Evolutionary conservation across 2,888 invertebrate genomes (phyloP), one percentile per base, ranked within the genome.

Genomic region (Atethmia centrago): DNA sequence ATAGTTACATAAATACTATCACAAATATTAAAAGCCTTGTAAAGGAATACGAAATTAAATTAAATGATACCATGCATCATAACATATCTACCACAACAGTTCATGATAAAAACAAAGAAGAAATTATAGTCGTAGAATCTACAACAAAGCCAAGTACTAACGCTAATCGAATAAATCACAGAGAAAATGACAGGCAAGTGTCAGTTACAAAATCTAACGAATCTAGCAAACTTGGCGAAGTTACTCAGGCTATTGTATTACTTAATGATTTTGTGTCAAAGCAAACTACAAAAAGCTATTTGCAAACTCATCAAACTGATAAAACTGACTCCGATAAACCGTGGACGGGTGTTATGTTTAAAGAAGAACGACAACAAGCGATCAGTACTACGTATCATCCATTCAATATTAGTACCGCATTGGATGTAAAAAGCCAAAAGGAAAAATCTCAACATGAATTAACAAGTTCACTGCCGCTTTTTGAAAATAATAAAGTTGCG

Each of bases 11-110:
- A 74, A 85, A 89, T 1, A 93, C 91, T 0, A 86, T 93, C 49
- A 82, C 82, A 2, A 91, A 90, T 84, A 90, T 94, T 45, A 91
- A 90, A 82, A 84, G 84, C 7, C 82, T 92, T 9, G 87, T 93
- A 2, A 88, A 91, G 77, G 71, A 90, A 28, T 93, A 92, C 63
- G 87, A 89, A 28, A 81, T 85, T 31, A 88, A 88, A 81, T 14
- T 87, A 19, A 71, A 84, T 47, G 51, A 42, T 62, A 67, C 82
- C 16, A 58, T 14, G 3, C 1, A 69, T 31, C 19, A 51, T 21
- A 70, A 70, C 10, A 12, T 21, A 42, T n/a, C 51, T 66, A 5
- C 3, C 0, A 56, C 12, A 14, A 45, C 16, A 58, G 1, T n/a
- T 45, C 10, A 55, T 53, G 10, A 25, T 21, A 51, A 66, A 16